These are phyloP conservation scores for Xestia rhomboidea DNA, from an alignment of 2,888 invertebrate genomes.

Conservation along the genomic window DNA sequence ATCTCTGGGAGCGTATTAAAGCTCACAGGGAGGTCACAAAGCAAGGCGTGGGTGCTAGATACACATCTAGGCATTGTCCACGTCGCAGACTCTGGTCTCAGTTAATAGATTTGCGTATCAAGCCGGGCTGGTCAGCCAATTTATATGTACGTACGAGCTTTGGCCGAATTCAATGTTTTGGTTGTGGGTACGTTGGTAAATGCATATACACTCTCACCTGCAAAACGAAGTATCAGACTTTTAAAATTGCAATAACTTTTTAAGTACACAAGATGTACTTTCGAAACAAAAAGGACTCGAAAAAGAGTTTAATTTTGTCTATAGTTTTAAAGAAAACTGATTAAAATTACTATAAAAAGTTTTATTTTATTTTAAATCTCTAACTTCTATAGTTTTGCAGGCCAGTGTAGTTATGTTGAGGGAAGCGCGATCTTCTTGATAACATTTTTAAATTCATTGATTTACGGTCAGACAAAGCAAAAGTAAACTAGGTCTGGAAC, in stretches of 20 bases:
- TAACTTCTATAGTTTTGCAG: too few relatives aligned
- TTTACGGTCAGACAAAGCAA: background rate
- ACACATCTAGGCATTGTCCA: constrained; percentile 72
- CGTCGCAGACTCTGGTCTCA: constrained; percentile 59
- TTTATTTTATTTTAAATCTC: too few relatives aligned
- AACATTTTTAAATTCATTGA: background rate
- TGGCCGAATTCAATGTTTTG: constrained; percentile 38
- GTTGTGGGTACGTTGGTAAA: background rate
- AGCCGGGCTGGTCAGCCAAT: constrained; percentile 34
- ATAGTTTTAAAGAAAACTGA: too few relatives aligned
- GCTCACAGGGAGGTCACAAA: constrained; percentile 59
- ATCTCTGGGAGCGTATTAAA: constrained; percentile 44
- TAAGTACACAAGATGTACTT: too few relatives aligned
- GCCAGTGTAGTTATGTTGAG: background rate
- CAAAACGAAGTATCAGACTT: too few relatives aligned
- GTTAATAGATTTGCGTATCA: constrained; percentile 72
- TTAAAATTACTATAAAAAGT: too few relatives aligned
- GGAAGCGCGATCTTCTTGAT: background rate
- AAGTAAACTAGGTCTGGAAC: background rate
- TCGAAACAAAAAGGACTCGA: too few relatives aligned
- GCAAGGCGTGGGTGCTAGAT: constrained; percentile 70
- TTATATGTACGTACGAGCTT: constrained; percentile 20
- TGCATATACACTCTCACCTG: too few relatives aligned
- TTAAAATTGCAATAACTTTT: too few relatives aligned
- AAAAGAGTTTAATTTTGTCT: too few relatives aligned